Conservation (phyloP, 1,140 invertebrate species). For the Drosophila sucinea region DNA sequence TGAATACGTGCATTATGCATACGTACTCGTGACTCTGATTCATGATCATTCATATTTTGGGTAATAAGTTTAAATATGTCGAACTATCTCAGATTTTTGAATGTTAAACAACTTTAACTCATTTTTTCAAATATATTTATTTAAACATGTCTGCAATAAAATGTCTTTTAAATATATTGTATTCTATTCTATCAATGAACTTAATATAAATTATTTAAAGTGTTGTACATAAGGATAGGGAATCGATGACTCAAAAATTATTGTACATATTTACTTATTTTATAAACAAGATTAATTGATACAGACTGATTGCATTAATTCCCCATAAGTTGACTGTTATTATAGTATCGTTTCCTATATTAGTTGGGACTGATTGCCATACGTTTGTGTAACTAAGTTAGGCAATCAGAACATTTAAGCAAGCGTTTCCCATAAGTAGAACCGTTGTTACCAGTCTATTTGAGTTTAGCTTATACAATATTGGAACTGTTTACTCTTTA, state of each 20-base stretch:
- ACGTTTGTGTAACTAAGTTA: neutral
- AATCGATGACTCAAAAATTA: too few relatives aligned
- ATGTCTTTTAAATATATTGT: too few relatives aligned
- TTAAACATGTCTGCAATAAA: too few relatives aligned
- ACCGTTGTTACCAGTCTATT: neutral
- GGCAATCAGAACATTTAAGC: neutral
- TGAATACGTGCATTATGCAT: neutral
- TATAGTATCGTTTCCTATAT: neutral
- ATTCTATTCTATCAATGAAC: too few relatives aligned
- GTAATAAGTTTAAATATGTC: neutral
- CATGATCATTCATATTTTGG: neutral
- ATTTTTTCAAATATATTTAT: too few relatives aligned
- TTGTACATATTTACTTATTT: neutral
- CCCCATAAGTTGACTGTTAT: constrained; percentile 1
- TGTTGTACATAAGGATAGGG: too few relatives aligned
- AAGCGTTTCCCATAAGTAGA: neutral
- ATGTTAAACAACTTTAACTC: too few relatives aligned
- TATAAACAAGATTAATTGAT: too few relatives aligned
- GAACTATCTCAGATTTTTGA: neutral
- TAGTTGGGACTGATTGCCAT: neutral
- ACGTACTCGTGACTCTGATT: neutral
- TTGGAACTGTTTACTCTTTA: neutral
- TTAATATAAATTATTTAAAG: too few relatives aligned
- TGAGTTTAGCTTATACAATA: neutral
- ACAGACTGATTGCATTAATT: neutral